Evolutionary conservation across 1,140 invertebrate genomes (phyloP).

Genomic region (Hormaphis cornu): DNA sequence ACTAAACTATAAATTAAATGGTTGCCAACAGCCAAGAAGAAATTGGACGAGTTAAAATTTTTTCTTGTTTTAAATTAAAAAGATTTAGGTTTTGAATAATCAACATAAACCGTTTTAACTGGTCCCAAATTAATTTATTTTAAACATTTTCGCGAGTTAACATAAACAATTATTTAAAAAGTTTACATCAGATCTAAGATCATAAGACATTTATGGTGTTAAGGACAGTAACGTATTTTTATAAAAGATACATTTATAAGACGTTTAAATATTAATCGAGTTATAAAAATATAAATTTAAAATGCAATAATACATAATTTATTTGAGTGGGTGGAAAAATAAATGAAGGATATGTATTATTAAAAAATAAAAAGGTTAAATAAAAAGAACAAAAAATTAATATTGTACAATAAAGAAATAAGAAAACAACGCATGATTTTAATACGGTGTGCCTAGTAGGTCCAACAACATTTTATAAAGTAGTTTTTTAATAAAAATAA

Average conservation of each 20-base stretch:
- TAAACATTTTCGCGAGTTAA: not conserved
- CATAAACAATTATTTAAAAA: constrained; percentile 8
- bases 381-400: constrained; percentile 8
- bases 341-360: constrained; percentile 20
- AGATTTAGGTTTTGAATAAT: not conserved
- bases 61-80: not conserved
- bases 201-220: not conserved
- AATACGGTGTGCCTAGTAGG: not conserved
- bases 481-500: constrained; percentile 20
- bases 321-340: not conserved
- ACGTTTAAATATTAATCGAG: not conserved
- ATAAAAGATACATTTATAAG: constrained; percentile 1
- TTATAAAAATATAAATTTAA: constrained; percentile 19
- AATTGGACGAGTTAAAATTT: too few relatives aligned
- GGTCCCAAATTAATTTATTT: constrained; percentile 9
- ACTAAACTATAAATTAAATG: too few relatives aligned
- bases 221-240: constrained; percentile 6
- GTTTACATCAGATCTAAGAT: constrained; percentile 14
- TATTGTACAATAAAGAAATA: constrained; percentile 22
- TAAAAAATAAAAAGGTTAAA: constrained; percentile 24
- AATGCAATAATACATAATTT: constrained; percentile 1
- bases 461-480: constrained; percentile 22
- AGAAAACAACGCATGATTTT: constrained; percentile 8
- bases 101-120: not conserved
- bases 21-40: too few relatives aligned